These are phyloP conservation scores for Sebastes itinus DNA, from an alignment of 2,797 vertebrate species.

Conservation along the genomic window DNA sequence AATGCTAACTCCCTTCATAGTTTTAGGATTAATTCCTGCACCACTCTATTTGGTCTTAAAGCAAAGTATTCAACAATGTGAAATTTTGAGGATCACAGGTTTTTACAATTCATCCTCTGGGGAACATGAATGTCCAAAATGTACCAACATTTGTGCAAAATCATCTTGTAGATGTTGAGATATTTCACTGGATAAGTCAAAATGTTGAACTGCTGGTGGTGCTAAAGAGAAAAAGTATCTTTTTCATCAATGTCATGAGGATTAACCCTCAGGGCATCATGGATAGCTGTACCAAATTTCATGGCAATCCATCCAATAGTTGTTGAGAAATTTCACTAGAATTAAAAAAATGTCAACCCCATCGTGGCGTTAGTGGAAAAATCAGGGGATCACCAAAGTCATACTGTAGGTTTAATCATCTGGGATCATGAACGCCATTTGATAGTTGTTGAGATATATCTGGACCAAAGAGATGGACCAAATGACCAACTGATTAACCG, in stretches of 20 bases:
- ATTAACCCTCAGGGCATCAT: no score
- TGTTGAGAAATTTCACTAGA: neutral
- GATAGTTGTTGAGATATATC: neutral
- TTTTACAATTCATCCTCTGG: neutral
- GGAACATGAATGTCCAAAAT: neutral
- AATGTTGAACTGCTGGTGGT: neutral
- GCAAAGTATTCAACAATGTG: neutral
- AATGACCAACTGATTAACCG: neutral
- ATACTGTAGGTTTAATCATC: neutral
- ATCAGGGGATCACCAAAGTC: neutral
- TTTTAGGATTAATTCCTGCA: no score
- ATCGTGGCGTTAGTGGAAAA: neutral
- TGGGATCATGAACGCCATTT: neutral
- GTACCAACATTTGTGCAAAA: neutral
- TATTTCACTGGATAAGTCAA: neutral
- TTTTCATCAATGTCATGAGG: no score
- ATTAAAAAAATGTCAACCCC: neutral
- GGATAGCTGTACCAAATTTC: neutral
- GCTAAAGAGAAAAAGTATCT: neutral
- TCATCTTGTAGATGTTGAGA: neutral
- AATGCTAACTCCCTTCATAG: no score
- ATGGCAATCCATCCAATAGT: neutral
- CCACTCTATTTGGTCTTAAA: no score
- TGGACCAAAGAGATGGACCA: neutral
- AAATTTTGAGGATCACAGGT: neutral